Conservation (phyloP, 2,888 invertebrate species). For the Lithophane ornitopus region DNA sequence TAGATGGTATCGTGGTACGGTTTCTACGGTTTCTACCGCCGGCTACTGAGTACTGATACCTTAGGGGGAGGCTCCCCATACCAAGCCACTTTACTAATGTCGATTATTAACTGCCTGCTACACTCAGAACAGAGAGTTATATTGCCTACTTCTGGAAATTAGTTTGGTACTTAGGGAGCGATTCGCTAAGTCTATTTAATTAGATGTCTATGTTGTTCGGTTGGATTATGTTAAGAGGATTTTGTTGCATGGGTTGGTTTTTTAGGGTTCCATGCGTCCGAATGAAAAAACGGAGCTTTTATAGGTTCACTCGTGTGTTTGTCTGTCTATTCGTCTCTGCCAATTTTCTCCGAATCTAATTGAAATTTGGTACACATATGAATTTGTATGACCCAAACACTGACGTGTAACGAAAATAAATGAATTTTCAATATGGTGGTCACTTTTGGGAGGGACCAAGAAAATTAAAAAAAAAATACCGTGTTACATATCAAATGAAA, state of each 20-base stretch:
- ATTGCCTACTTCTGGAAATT: constrained; percentile 66
- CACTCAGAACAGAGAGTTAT: constrained; percentile 64
- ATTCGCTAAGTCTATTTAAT: constrained; percentile 62
- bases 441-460: no score
- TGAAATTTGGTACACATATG: no score
- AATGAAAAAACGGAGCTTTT: background rate
- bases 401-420: no score
- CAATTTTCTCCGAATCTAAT: no score
- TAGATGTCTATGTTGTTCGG: constrained; percentile 49
- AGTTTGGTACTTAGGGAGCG: constrained; percentile 59
- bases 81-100: constrained; percentile 65
- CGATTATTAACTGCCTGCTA: constrained; percentile 68
- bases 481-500: no score
- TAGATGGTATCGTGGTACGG: constrained; percentile 72
- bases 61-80: constrained; percentile 59
- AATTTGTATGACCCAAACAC: no score
- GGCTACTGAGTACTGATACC: constrained; percentile 54
- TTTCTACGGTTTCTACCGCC: constrained; percentile 30
- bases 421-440: no score
- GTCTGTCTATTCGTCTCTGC: no score
- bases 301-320: no score
- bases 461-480: no score
- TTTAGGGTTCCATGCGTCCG: background rate
- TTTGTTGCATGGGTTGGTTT: constrained; percentile 9
- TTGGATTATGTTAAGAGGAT: constrained; percentile 43